Evolutionary conservation across 2,888 invertebrate genomes (phyloP), one percentile per base, ranked within the genome.

Genomic region (Spisula solida): DNA sequence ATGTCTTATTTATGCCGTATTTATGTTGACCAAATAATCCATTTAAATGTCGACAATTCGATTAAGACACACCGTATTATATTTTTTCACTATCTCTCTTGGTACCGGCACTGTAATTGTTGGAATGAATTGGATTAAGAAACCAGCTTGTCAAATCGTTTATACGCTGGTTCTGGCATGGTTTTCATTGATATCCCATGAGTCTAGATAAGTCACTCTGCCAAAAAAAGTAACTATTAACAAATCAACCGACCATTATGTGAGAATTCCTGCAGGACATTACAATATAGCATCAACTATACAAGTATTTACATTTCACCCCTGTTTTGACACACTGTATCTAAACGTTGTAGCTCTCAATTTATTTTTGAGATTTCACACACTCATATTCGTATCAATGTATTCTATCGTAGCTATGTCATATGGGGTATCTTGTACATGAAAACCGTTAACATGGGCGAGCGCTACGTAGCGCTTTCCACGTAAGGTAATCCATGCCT

Each of bases 1-100:
- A 70, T 25, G 8, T 31, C 31, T 70, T 31, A 12, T 70, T 4
- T 29, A 16, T 12, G 31, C 8, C 25, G 29, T 70, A 70, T 70
- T 70, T 70, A 70, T 25, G 25, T 70, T 70, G 70, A 70, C 70
- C 70, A 70, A 70, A 25, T 70, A 70, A 29, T 70, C 31, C 70
- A 70, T 70, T 70, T 70, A 70, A 29, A 70, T 29, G 70, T 70
- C 31, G 70, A 29, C 70, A 70, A 70, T 29, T 70, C 25, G 14
- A 70, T 70, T 70, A 29, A 12, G 29, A 70, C 14, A 70, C 70
- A 70, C 6, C 31, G 16, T 5, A 10, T n/a, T 29, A 70, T 29
- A 14, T 14, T 31, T 29, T 25, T 29, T 1, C 29, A 70, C 70
- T 2, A 25, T 41, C 16, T 70, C 70, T 70, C 29, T 12, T 8